These are phyloP conservation scores for Synergus japonicus DNA, from an alignment of 2,888 invertebrate species.

Conservation along the genomic window DNA sequence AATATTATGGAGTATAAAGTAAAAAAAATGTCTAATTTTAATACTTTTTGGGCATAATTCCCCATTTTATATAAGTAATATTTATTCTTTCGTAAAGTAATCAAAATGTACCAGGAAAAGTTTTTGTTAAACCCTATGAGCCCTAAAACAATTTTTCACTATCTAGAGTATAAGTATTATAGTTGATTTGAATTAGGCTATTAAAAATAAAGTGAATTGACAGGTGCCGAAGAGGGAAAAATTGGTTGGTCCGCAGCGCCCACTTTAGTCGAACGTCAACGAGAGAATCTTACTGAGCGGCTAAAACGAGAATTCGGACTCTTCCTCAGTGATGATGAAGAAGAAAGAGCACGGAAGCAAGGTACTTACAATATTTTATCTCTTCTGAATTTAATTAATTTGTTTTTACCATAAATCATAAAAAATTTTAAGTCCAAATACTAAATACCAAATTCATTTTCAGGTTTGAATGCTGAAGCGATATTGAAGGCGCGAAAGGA, in stretches of 20 bases:
- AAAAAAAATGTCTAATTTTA: too few relatives aligned
- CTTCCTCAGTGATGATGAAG: constrained; percentile 84
- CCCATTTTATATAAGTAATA: too few relatives aligned
- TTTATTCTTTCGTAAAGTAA: too few relatives aligned
- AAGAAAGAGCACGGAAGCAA: constrained; percentile 79
- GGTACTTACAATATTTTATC: constrained; percentile 72
- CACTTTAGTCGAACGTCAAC: constrained; percentile 90
- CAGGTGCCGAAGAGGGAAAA: constrained; percentile 73
- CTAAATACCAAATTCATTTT: constrained; percentile 28
- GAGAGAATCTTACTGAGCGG: constrained; percentile 92
- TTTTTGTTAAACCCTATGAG: background rate
- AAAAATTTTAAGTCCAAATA: background rate
- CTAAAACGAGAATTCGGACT: constrained; percentile 90
- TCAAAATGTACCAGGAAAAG: background rate
- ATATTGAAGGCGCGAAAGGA: constrained; percentile 68
- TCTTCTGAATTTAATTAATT: background rate
- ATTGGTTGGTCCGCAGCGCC: constrained; percentile 87
- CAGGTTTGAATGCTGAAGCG: constrained; percentile 73
- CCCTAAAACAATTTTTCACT: background rate
- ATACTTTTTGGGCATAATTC: too few relatives aligned
- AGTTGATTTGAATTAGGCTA: constrained; percentile 45
- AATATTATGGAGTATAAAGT: background rate
- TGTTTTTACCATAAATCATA: background rate
- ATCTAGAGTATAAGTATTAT: background rate
- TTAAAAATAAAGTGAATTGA: constrained; percentile 53